These are phyloP conservation scores for Syngnathus scovelli DNA, from an alignment of 2,113 vertebrate genomes.

Conservation along the genomic window DNA sequence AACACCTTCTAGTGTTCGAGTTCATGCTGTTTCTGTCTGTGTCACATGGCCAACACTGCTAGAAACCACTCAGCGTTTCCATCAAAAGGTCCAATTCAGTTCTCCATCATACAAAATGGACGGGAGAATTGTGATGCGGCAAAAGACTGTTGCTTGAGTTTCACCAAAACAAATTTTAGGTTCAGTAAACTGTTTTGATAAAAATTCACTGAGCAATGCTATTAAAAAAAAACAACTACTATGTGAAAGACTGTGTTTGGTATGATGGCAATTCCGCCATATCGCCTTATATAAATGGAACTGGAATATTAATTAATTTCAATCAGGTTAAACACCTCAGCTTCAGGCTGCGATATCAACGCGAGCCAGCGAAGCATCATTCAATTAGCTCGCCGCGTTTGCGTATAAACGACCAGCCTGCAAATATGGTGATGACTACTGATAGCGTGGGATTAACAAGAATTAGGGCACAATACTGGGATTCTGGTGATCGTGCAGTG, in stretches of 20 bases:
- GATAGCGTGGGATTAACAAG: slow-evolving; percentile 28
- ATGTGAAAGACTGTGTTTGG: slow-evolving; percentile 2
- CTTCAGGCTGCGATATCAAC: slow-evolving; percentile 35
- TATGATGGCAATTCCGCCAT: neutral
- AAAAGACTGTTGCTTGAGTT: neutral
- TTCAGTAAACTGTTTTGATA: neutral
- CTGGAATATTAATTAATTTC: slow-evolving; percentile 48
- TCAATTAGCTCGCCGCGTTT: slow-evolving; percentile 36
- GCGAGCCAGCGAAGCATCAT: slow-evolving; percentile 19
- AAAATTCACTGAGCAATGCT: neutral
- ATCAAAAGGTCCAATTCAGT: neutral
- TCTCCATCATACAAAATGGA: neutral
- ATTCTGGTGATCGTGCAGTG: neutral
- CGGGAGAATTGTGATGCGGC: neutral
- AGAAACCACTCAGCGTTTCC: neutral
- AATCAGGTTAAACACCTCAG: slow-evolving; percentile 46
- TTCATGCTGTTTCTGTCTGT: neutral
- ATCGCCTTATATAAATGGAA: neutral
- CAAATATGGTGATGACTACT: slow-evolving; percentile 10
- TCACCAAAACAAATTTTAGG: neutral
- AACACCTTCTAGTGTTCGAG: slow-evolving; percentile 1
- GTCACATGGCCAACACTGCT: neutral
- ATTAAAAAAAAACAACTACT: neutral
- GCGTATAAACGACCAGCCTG: slow-evolving; percentile 29
- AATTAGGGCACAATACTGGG: neutral